Conservation (phyloP, 1,140 invertebrate species). For the Saccostrea echinata region DNA sequence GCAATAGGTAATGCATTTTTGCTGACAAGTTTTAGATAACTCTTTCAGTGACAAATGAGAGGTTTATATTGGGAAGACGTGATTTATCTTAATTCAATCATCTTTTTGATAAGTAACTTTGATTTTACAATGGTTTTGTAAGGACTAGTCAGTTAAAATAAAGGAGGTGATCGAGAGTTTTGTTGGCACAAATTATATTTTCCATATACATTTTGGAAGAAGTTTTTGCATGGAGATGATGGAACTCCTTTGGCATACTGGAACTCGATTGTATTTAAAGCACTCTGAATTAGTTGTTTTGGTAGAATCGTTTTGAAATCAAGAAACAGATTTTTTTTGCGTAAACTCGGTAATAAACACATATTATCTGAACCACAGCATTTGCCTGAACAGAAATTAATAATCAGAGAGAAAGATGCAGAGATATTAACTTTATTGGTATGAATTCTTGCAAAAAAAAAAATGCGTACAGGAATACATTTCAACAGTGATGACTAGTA, state of each 20-base stretch:
- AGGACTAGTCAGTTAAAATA: neutral
- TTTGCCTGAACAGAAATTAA: too few relatives aligned
- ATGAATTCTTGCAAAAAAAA: too few relatives aligned
- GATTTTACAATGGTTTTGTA: neutral
- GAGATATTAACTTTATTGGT: too few relatives aligned
- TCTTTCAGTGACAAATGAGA: neutral
- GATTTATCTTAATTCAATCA: constrained; percentile 12
- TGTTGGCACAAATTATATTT: neutral
- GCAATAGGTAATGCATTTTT: neutral
- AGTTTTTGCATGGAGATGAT: neutral
- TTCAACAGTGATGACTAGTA: too few relatives aligned
- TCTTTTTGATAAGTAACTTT: neutral
- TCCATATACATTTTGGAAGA: neutral
- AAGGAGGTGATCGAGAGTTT: neutral
- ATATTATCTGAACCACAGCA: too few relatives aligned
- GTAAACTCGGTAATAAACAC: too few relatives aligned
- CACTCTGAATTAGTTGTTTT: too few relatives aligned
- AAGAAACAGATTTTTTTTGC: too few relatives aligned
- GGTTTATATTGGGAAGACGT: neutral
- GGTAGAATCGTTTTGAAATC: too few relatives aligned
- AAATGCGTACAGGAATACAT: too few relatives aligned
- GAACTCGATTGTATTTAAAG: neutral
- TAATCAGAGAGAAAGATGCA: too few relatives aligned
- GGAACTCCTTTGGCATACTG: too few relatives aligned
- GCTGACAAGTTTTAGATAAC: neutral